Percentiles rank a stretch among this genome's conserved stretches.
These are phyloP conservation scores for Sphaerophoria taeniata DNA, from an alignment of 2,888 invertebrate genomes.

Conservation along the genomic window DNA sequence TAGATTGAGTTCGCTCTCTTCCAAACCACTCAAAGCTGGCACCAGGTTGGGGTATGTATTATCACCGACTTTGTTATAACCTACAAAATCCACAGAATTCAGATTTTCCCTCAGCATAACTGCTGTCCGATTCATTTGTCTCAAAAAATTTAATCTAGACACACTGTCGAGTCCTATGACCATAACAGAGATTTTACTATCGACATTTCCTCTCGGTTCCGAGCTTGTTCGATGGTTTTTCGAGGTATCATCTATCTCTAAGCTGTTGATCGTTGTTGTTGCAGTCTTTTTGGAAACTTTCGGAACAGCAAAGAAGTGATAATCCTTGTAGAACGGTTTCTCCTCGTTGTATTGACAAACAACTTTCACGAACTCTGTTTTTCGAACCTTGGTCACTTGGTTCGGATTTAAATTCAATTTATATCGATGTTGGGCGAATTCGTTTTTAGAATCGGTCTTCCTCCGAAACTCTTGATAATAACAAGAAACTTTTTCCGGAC, in stretches of 20 bases:
- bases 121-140: slow-evolving; percentile 91
- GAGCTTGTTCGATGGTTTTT: slow-evolving; percentile 35
- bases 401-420: slow-evolving; percentile 80
- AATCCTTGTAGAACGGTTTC: slow-evolving; percentile 86
- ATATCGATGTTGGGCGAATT: slow-evolving; percentile 76
- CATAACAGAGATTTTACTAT: slow-evolving; percentile 86
- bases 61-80: slow-evolving; percentile 97
- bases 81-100: slow-evolving; percentile 89
- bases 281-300: slow-evolving; percentile 78
- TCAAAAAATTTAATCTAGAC: slow-evolving; percentile 92
- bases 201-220: slow-evolving; percentile 20
- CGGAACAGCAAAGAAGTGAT: slow-evolving; percentile 83
- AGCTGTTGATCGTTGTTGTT: slow-evolving; percentile 54
- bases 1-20: slow-evolving; percentile 86
- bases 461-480: slow-evolving; percentile 79
- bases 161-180: slow-evolving; percentile 93
- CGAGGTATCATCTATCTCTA: slow-evolving; percentile 43
- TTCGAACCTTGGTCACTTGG: slow-evolving; percentile 48
- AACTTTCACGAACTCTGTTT: slow-evolving; percentile 87
- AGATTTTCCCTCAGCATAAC: slow-evolving; percentile 84
- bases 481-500: slow-evolving; percentile 78
- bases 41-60: slow-evolving; percentile 96
- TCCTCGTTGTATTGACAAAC: slow-evolving; percentile 84
- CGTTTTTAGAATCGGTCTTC: slow-evolving; percentile 77
- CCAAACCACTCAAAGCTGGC: slow-evolving; percentile 90